A percentile compares a stretch with the other conserved stretches of the same genome.
Evolutionary conservation across 1,140 invertebrate species (phyloP).

Genomic region (Bursaphelenchus mucronatus): DNA sequence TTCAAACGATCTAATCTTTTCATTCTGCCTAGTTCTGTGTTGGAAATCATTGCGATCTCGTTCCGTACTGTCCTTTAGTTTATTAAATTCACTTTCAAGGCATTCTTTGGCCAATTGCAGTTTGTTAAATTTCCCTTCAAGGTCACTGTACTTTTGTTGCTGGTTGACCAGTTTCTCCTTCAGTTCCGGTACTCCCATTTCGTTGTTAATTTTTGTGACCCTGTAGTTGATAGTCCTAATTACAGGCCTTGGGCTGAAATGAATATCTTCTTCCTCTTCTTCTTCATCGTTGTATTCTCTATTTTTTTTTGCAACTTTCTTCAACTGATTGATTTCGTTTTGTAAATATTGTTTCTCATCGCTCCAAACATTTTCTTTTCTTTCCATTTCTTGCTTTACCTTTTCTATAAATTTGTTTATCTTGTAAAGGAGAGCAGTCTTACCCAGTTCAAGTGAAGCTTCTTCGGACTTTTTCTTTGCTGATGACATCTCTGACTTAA

Average conservation of each 20-base stretch:
- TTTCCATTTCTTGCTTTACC: constrained; percentile 26
- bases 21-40: constrained; percentile 53
- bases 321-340: constrained; percentile 3
- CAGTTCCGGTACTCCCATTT: constrained; percentile 27
- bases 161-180: constrained; percentile 37
- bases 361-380: constrained; percentile 32
- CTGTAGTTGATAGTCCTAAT: constrained; percentile 34
- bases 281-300: constrained; percentile 1
- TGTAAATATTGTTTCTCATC: constrained; percentile 18
- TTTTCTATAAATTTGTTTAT: constrained; percentile 12
- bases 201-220: constrained; percentile 17
- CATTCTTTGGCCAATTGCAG: constrained; percentile 44
- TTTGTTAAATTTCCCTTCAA: constrained; percentile 25
- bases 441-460: constrained; percentile 31
- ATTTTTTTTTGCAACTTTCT: not conserved
- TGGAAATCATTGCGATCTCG: constrained; percentile 47
- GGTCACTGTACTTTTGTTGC: constrained; percentile 27
- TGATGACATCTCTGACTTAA: constrained; percentile 47
- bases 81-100: constrained; percentile 40
- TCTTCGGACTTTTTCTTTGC: constrained; percentile 58
- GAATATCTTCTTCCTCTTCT: constrained; percentile 3
- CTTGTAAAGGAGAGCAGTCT: not conserved
- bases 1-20: constrained; percentile 42
- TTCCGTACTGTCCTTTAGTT: constrained; percentile 28
- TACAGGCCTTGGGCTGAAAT: not conserved